These are phyloP conservation scores for Oryzaephilus surinamensis DNA, from an alignment of 1,140 invertebrate species.

Conservation along the genomic window DNA sequence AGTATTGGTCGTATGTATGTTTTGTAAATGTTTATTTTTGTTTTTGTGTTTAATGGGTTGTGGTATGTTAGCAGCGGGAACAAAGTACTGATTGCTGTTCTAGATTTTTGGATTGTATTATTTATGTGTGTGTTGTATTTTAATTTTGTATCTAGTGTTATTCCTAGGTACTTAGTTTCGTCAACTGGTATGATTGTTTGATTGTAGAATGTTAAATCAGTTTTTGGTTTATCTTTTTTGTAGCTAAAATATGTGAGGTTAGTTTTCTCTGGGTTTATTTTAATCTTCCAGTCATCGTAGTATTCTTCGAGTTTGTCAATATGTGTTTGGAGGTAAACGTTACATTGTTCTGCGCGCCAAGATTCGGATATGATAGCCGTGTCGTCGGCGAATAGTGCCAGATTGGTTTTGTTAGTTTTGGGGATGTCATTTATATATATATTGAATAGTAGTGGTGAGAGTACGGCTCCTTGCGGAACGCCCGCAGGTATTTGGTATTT, in stretches of 20 bases:
- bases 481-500: slow-evolving; percentile 12
- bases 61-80: slow-evolving; percentile 15
- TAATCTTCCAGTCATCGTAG: slow-evolving; percentile 15
- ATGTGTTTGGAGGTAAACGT: slow-evolving; percentile 10
- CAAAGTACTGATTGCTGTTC: slow-evolving; percentile 11
- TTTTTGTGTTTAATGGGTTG: slow-evolving; percentile 13
- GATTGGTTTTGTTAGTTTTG: slow-evolving; percentile 5
- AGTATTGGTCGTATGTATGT: slow-evolving; percentile 13
- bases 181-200: neutral
- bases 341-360: neutral
- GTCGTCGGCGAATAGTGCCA: slow-evolving; percentile 23
- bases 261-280: slow-evolving; percentile 19
- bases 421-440: slow-evolving; percentile 19
- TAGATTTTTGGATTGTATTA: slow-evolving; percentile 12
- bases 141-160: slow-evolving; percentile 20
- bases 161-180: slow-evolving; percentile 24
- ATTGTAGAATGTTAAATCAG: slow-evolving; percentile 3
- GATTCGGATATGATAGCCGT: slow-evolving; percentile 12
- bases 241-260: neutral
- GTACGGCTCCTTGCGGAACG: slow-evolving; percentile 22
- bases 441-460: slow-evolving; percentile 17
- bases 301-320: slow-evolving; percentile 3
- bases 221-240: slow-evolving; percentile 11
- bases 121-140: slow-evolving; percentile 17
- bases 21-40: slow-evolving; percentile 21